These are phyloP conservation scores for Calidris pygmaea DNA, from an alignment of 2,113 vertebrate species.

Conservation along the genomic window DNA sequence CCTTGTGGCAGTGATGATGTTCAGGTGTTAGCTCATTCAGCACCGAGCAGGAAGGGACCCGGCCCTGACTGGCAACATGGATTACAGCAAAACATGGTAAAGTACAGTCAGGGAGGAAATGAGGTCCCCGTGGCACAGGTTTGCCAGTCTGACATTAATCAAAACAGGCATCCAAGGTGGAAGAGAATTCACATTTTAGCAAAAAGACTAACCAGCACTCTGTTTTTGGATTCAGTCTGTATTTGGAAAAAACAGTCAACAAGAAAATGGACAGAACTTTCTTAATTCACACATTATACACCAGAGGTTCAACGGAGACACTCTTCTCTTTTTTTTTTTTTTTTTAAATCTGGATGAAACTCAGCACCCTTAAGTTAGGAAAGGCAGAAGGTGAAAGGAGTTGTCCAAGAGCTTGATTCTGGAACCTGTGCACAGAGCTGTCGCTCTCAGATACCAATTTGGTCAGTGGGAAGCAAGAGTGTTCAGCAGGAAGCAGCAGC, in stretches of 20 bases:
- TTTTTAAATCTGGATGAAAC: background rate
- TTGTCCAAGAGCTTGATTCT: background rate
- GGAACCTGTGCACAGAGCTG: background rate
- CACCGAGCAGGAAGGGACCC: background rate
- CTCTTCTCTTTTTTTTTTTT: background rate
- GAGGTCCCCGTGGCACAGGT: background rate
- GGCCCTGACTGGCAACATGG: background rate
- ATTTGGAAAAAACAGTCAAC: background rate
- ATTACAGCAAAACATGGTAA: background rate
- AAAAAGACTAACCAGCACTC: background rate
- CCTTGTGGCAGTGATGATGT: background rate
- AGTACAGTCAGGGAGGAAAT: background rate
- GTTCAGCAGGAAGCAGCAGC: background rate
- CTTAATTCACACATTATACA: background rate
- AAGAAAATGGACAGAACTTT: background rate
- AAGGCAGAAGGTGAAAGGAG: conserved; percentile 29
- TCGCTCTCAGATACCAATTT: background rate
- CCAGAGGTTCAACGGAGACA: background rate
- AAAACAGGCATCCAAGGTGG: background rate
- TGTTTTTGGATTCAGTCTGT: background rate
- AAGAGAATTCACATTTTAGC: background rate
- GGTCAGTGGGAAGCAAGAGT: background rate
- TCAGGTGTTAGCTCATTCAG: background rate
- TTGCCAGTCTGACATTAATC: background rate
- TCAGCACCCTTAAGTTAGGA: conserved; percentile 31